phyloP scores from a whole-genome alignment of 2,888 invertebrate species.

The Parthenolecanium corni region DNA sequence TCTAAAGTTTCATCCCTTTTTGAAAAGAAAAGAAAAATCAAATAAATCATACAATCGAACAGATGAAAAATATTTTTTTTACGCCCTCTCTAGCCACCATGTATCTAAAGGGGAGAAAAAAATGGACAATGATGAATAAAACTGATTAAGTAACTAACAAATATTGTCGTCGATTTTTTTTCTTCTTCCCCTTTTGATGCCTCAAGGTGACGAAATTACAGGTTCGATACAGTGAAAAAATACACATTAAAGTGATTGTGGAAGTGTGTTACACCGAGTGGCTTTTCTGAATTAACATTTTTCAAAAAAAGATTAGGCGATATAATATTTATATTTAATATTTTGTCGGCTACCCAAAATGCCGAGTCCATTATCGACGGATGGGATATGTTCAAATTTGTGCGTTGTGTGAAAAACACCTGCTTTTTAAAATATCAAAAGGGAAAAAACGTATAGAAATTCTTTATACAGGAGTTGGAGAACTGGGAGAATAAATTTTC shows the following conservation, averaged over 20 bases:
- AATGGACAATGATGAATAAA: too few relatives aligned
- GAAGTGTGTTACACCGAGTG: background rate
- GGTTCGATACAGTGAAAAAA: background rate
- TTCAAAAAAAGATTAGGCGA: conserved; percentile 19
- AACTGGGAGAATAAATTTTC: background rate
- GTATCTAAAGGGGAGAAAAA: too few relatives aligned
- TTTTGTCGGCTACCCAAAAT: background rate
- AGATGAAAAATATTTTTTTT: too few relatives aligned
- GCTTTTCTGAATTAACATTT: conserved; percentile 1
- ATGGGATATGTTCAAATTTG: background rate
- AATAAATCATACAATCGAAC: too few relatives aligned
- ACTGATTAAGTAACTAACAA: too few relatives aligned
- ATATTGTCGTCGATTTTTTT: too few relatives aligned
- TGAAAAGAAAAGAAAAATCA: too few relatives aligned
- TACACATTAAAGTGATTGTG: background rate
- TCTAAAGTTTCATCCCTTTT: too few relatives aligned
- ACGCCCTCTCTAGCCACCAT: too few relatives aligned
- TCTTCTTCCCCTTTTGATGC: too few relatives aligned
- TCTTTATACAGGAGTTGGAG: conserved; percentile 3
- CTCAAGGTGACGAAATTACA: background rate
- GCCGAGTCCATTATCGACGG: conserved; percentile 2
- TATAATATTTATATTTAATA: conserved; percentile 23
- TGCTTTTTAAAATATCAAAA: background rate
- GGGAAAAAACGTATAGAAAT: background rate
- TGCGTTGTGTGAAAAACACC: conserved; percentile 18